Evolutionary conservation across 2,113 vertebrate species (phyloP), one percentile per base, ranked within the genome.

Genomic region (Ptilorrhoa leucosticta): DNA sequence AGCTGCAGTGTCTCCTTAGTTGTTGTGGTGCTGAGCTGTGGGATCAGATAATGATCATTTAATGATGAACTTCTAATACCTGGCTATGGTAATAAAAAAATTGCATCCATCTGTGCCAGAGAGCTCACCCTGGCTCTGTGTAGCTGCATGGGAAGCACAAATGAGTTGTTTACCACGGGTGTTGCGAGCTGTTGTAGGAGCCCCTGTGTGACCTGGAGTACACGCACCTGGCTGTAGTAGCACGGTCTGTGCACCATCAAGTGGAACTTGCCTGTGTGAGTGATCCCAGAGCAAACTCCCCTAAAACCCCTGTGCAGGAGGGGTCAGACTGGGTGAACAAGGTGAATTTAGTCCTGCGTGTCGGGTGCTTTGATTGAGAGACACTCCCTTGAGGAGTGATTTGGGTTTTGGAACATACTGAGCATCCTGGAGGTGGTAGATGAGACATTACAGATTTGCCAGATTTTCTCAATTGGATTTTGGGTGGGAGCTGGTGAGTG

Each of bases 231-330:
- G 23, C 4, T 79, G 72, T 6, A 33, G 50, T 0, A 64, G 81
- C 44, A 37, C 1, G 0, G n/a, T 3, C 39, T 13, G 0, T 37
- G 30, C 27, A 33, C 20, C 23, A 4, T 16, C 3, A 6, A 37
- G 13, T 54, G 39, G 28, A 39, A 27, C 10, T 24, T 11, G 17
- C 11, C 47, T 23, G 44, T 60, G 35, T 39, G 33, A 58, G 27
- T 10, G 18, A 45, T 35, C 15, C 45, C 40, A 30, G 30, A 69
- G 40, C 21, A 45, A 93, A 33, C 4, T 72, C 42, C 42, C 66
- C 31, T 18, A 42, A 61, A 79, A 58, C 7, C 47, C 6, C 30
- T 9, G 0, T 16, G 48, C 26, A 61, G 39, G 75, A 51, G 30
- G 75, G 42, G 39, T 20, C 42, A 57, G 75, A 1, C 24, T 35